Conservation (phyloP, 2,797 vertebrate species). For the Pangasius djambal region DNA sequence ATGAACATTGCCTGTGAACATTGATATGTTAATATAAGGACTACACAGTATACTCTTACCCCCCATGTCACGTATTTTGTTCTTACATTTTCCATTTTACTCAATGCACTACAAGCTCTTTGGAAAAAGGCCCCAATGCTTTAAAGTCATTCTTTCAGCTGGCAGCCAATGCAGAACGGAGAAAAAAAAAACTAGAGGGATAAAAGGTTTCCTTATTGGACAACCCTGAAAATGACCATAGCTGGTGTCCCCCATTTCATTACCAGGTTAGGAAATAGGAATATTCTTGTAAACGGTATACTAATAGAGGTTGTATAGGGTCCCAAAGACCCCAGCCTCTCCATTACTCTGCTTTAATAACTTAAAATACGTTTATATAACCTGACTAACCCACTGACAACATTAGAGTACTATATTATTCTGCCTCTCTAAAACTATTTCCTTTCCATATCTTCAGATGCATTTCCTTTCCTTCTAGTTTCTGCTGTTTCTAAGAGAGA, state of each 20-base stretch:
- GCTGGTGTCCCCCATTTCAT: conserved; percentile 9
- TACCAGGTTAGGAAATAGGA: background rate
- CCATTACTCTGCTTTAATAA: conserved; percentile 4
- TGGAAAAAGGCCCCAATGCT: conserved; percentile 8
- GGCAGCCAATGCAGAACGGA: conserved; percentile 33
- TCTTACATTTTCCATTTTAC: background rate
- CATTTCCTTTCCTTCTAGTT: background rate
- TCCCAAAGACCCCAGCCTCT: background rate
- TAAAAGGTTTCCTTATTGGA: conserved; percentile 26
- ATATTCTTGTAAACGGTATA: background rate
- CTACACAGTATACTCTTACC: no score
- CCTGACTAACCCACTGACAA: background rate
- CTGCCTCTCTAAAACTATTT: background rate
- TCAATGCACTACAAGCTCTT: background rate
- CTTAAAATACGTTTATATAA: background rate
- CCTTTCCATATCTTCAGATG: background rate
- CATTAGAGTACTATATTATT: background rate
- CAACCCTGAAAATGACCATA: conserved; percentile 38
- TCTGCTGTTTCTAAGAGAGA: background rate
- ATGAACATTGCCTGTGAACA: background rate
- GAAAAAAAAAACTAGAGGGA: conserved; percentile 16
- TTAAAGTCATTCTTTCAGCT: conserved; percentile 37
- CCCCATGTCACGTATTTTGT: background rate
- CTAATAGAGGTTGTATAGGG: background rate
- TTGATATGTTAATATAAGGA: background rate